Percentiles rank a stretch among this genome's conserved stretches.
Evolutionary conservation across 1,140 invertebrate genomes (phyloP).

Genomic region (Drosophila equinoxialis): DNA sequence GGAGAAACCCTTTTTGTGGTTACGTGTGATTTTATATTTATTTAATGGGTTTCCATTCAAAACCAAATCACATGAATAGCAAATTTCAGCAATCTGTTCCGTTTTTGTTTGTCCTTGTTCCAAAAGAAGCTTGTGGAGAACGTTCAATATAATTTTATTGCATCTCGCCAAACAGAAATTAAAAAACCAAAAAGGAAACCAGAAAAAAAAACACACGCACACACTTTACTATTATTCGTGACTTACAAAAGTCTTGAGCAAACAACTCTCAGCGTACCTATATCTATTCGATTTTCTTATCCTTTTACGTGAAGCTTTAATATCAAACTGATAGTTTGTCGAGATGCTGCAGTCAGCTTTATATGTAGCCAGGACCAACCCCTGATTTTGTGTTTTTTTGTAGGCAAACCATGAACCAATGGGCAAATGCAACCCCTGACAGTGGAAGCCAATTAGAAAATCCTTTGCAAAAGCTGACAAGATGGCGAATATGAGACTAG

Average conservation of each 20-base stretch:
- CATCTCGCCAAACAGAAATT: not conserved
- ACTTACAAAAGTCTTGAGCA: conserved; percentile 27
- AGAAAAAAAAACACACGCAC: not conserved
- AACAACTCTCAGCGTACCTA: not conserved
- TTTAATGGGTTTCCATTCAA: conserved; percentile 53
- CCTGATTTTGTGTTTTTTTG: not conserved
- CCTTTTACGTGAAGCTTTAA: conserved; percentile 38
- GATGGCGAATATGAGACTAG: conserved; percentile 48
- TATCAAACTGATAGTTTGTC: conserved; percentile 43
- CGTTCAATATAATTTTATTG: not conserved
- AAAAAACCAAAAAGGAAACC: not conserved
- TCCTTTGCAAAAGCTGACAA: conserved; percentile 31
- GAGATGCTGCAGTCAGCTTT: conserved; percentile 64
- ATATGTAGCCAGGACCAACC: conserved; percentile 42
- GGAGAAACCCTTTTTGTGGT: conserved; percentile 34
- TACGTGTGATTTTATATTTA: conserved; percentile 35
- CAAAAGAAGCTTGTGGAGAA: not conserved
- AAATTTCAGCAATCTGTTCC: conserved; percentile 18
- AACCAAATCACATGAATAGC: conserved; percentile 8
- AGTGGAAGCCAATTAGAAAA: conserved; percentile 34
- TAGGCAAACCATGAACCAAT: conserved; percentile 19
- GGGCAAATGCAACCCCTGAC: not conserved
- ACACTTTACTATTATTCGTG: not conserved
- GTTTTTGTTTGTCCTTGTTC: not conserved
- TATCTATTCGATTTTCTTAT: not conserved